Conservation (phyloP, 2,113 vertebrate genomes). For the Plecturocebus donacophilus region DNA sequence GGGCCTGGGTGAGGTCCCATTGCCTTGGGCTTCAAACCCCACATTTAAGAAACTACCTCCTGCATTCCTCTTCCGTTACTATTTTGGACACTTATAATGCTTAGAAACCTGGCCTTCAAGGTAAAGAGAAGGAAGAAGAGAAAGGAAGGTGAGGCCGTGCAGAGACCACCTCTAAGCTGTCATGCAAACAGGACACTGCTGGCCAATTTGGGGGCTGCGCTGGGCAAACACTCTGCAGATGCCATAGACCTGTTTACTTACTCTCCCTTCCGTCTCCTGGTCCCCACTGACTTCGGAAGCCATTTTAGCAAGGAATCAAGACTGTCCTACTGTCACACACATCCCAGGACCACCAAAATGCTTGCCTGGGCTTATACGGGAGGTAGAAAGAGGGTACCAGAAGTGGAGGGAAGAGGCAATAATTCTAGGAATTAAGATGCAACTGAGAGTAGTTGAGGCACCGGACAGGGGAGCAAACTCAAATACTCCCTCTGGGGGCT, state of each 20-base stretch:
- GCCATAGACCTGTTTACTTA: background rate
- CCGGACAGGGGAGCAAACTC: background rate
- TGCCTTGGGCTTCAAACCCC: background rate
- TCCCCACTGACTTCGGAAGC: background rate
- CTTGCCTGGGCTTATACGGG: background rate
- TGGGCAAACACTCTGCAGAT: background rate
- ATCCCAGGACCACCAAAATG: background rate
- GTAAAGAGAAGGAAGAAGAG: background rate
- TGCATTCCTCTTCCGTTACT: background rate
- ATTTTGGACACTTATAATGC: background rate
- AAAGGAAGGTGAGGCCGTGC: background rate
- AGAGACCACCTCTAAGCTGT: background rate
- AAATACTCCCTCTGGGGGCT: background rate
- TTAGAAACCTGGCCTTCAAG: slow-evolving; percentile 11
- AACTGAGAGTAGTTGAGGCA: background rate
- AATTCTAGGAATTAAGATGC: background rate
- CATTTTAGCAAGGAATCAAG: background rate
- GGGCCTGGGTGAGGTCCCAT: background rate
- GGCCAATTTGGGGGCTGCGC: background rate
- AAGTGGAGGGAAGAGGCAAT: background rate
- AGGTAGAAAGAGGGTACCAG: background rate
- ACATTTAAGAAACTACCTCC: background rate
- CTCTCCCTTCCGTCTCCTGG: background rate
- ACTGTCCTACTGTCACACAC: background rate
- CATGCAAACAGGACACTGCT: background rate